phyloP scores from a whole-genome alignment of 2,888 invertebrate genomes.

The Steinernema carpocapsae region DNA sequence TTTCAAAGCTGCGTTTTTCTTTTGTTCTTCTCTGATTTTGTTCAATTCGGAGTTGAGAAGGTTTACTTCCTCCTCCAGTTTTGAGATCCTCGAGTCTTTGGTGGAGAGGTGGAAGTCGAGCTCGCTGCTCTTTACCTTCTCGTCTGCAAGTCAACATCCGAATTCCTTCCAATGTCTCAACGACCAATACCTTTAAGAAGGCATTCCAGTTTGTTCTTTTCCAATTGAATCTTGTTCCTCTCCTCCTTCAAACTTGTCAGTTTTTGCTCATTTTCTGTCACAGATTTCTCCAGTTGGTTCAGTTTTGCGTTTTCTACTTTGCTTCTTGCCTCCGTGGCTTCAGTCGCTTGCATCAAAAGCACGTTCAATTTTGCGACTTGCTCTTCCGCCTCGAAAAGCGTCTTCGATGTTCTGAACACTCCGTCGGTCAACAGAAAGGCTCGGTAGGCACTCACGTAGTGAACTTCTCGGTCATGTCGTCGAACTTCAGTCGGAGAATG shows the following conservation, averaged over 20 bases:
- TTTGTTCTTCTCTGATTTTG: conserved; percentile 8
- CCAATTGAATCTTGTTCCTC: not conserved
- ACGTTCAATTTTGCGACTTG: not conserved
- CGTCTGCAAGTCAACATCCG: not conserved
- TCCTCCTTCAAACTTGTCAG: not conserved
- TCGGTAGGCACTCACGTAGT: conserved; percentile 60
- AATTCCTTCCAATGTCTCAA: not conserved
- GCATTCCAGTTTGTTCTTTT: not conserved
- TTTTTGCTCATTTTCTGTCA: not conserved
- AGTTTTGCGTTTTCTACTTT: no score
- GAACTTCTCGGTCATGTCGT: conserved; percentile 69
- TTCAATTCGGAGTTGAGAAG: not conserved
- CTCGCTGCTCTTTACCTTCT: conserved; percentile 14
- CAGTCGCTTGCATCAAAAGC: not conserved
- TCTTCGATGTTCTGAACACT: conserved; percentile 1
- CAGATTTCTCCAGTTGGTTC: not conserved
- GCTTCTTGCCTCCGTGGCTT: not conserved
- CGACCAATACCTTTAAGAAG: not conserved
- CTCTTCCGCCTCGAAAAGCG: conserved; percentile 12
- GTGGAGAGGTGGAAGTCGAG: not conserved
- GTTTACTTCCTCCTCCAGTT: conserved; percentile 11
- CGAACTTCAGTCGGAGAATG: conserved; percentile 68
- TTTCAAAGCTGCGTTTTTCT: conserved; percentile 18
- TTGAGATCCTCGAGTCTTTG: conserved; percentile 18
- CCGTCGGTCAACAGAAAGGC: not conserved